Evolutionary conservation across 2,888 invertebrate genomes (phyloP).

Genomic region (Stomorhina lunata): DNA sequence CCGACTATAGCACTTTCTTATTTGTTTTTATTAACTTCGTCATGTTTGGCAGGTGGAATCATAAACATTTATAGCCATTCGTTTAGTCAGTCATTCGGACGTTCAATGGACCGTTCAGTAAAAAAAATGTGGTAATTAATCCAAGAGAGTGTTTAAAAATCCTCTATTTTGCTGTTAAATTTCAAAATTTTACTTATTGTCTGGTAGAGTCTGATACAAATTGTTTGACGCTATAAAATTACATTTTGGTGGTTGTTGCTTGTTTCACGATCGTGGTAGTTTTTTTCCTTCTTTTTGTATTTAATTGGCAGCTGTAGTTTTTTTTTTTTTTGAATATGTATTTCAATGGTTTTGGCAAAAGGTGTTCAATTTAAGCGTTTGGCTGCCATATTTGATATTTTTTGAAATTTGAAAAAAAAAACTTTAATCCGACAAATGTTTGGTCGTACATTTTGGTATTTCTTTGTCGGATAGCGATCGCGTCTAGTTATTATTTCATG

Average conservation of each 20-base stretch:
- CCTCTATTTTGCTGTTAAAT: conserved; percentile 57
- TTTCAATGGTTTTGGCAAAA: conserved; percentile 28
- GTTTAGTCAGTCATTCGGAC: too few species aligned
- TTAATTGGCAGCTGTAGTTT: conserved; percentile 37
- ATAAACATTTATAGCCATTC: conserved; percentile 61
- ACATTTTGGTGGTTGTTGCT: conserved; percentile 21
- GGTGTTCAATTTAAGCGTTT: conserved; percentile 29
- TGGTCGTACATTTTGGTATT: too few species aligned
- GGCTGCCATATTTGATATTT: conserved; percentile 22
- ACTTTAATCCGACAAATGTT: conserved; percentile 36
- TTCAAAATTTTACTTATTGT: background rate
- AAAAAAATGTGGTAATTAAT: conserved; percentile 65
- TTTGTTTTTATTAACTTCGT: conserved; percentile 54
- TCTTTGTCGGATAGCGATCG: conserved; percentile 1
- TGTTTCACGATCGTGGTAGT: conserved; percentile 1
- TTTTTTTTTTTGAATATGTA: too few species aligned
- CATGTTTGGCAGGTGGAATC: conserved; percentile 65
- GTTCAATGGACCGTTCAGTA: too few species aligned
- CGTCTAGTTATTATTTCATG: too few species aligned
- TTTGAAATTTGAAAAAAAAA: background rate
- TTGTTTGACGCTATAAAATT: conserved; percentile 63
- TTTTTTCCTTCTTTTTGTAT: background rate
- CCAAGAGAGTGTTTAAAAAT: conserved; percentile 63
- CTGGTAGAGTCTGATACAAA: conserved; percentile 54
- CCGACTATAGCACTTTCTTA: too few species aligned